Base-by-base conservation (phyloP, 1,140 invertebrate genomes). In the Leptopilina boulardi region DNA sequence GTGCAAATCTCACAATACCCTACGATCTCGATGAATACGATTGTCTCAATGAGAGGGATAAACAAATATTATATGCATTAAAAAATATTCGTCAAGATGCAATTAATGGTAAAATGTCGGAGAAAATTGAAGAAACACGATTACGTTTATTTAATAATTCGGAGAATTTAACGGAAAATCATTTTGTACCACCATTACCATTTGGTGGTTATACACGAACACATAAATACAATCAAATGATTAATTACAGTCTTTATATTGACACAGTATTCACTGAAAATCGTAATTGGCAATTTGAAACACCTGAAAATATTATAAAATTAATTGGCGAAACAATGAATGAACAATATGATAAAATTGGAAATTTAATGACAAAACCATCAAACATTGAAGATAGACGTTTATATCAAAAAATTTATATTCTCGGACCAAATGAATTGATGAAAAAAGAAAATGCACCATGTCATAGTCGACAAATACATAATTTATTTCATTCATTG, bases 101-200 rank as follows among this genome's bases (percentile, higher is more conserved):
- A 70, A 34, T 47, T 23, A 44, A 54, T 56, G 73, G 9, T 70
- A 71, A 10, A 21, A 23, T 0, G 56, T 75, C 26, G 74, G 54
- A 18, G 0, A 38, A 80, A 0, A 42, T 87, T 11, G 85, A 89
- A 70, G 30, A 54, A 0, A 79, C 77, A 11, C 82, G 83, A 34
- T 13, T 47, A 13, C 54, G 51, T 34, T 90, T 90, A 88, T 91
- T 90, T 74, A 71, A 41, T 6, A 2, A 6, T n/a, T n/a, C n/a
- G n/a, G n/a, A 8, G n/a, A 70, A 8, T 41, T 3, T 8, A 11
- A 23, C 4, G n/a, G 75, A 47, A 18, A n/a, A 70, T 47, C 74
- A 47, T 13, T 89, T 85, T 59, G 74, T 87, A 72, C 85, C 88
- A 9, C 86, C 89, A 19, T 47, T 80, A 38, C 86, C 88, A 0